A percentile compares a stretch with the other conserved stretches of the same genome.
phyloP scores from a whole-genome alignment of 2,113 vertebrate genomes.

The Bos indicus region DNA sequence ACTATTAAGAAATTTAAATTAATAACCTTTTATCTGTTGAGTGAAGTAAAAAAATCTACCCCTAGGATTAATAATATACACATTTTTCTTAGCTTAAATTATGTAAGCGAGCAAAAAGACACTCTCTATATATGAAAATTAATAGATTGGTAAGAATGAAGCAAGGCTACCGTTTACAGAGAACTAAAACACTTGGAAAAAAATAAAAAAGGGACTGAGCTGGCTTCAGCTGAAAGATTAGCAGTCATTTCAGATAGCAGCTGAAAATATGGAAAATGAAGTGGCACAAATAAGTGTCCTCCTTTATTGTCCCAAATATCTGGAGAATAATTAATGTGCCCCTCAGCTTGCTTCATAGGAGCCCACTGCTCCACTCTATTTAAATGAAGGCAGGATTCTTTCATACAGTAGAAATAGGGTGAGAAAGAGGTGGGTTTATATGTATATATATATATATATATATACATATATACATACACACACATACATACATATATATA shows the following conservation, averaged over 20 bases:
- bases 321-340: constrained; percentile 74
- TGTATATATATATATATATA: not conserved
- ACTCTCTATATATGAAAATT: not conserved
- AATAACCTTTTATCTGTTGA: not conserved
- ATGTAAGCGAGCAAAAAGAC: not conserved
- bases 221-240: constrained; percentile 73
- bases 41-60: constrained; percentile 2
- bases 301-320: constrained; percentile 73
- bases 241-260: constrained; percentile 73
- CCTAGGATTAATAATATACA: not conserved
- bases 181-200: constrained; percentile 57
- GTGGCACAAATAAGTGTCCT: constrained; percentile 71
- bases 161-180: constrained; percentile 53
- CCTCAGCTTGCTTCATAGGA: constrained; percentile 63
- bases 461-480: too few relatives aligned
- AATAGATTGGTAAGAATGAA: constrained; percentile 41
- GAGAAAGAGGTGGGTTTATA: not conserved
- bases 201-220: constrained; percentile 68
- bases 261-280: constrained; percentile 73
- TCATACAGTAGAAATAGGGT: constrained; percentile 15
- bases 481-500: too few relatives aligned
- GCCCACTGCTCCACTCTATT: constrained; percentile 64
- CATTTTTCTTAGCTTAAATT: constrained; percentile 10
- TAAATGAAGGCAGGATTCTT: constrained; percentile 62
- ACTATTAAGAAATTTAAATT: constrained; percentile 6